Evolutionary conservation across 2,797 vertebrate genomes (phyloP).

Genomic region (Phataginus tetradactyla): DNA sequence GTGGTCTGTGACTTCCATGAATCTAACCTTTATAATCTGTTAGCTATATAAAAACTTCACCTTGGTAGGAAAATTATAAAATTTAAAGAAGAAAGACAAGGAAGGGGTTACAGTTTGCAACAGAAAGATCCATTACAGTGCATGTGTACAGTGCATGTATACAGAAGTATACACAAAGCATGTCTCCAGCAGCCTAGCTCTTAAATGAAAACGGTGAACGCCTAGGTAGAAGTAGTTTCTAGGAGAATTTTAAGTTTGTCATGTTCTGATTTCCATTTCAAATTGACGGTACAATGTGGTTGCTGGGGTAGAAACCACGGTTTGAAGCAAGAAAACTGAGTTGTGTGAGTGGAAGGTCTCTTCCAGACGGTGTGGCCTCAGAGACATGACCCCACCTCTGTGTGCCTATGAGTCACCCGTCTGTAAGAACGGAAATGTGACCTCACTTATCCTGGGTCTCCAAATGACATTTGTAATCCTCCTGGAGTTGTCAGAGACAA

Average conservation of each 20-base stretch:
- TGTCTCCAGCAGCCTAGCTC: neutral
- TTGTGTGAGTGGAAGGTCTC: neutral
- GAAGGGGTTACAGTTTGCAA: neutral
- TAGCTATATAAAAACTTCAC: neutral
- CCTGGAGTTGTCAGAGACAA: conserved; percentile 66
- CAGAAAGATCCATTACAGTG: neutral
- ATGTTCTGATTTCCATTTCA: conserved; percentile 47
- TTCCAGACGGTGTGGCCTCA: neutral
- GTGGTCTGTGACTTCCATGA: neutral
- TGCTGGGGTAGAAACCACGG: neutral
- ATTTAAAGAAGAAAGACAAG: neutral
- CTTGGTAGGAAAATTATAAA: conserved; percentile 2
- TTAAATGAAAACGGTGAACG: neutral
- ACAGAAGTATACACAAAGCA: neutral
- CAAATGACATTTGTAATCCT: conserved; percentile 66
- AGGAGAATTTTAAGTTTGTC: neutral
- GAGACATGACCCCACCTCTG: neutral
- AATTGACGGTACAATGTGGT: neutral
- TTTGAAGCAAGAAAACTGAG: conserved; percentile 16
- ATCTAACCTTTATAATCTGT: neutral
- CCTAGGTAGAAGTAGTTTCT: neutral
- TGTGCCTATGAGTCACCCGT: neutral
- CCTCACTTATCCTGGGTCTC: conserved; percentile 66
- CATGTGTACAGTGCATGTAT: too few relatives aligned
- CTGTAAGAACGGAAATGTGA: conserved; percentile 65